A percentile compares a stretch with the other conserved stretches of the same genome.
Conservation (phyloP, 2,113 vertebrate species). For the Ctenomys sociabilis region DNA sequence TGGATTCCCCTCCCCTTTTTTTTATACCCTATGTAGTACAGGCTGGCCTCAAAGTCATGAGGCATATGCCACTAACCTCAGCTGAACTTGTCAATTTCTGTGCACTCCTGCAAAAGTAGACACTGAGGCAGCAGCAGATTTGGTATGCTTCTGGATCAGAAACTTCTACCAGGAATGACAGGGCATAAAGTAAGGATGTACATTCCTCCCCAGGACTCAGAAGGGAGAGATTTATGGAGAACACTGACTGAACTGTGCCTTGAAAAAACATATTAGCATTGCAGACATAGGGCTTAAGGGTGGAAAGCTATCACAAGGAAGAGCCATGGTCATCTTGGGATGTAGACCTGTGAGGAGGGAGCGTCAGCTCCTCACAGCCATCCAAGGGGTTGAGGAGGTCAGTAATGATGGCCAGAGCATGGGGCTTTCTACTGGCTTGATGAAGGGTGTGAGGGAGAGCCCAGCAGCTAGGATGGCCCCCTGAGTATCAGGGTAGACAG, state of each 20-base stretch:
- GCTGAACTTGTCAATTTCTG: not conserved
- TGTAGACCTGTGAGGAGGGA: not conserved
- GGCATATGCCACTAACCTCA: not conserved
- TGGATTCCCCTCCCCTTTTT: not conserved
- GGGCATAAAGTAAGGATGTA: not conserved
- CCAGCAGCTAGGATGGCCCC: not conserved
- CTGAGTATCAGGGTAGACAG: not conserved
- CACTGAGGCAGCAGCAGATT: not conserved
- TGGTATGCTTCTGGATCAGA: not conserved
- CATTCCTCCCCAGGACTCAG: not conserved
- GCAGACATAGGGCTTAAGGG: not conserved
- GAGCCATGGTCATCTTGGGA: not conserved
- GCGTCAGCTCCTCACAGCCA: not conserved
- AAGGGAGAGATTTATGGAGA: not conserved
- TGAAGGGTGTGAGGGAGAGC: not conserved
- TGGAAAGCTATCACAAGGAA: not conserved
- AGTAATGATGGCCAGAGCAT: not conserved
- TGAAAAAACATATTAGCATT: not conserved
- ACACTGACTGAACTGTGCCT: not conserved
- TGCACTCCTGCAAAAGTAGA: not conserved
- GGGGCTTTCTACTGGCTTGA: not conserved
- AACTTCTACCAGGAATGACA: not conserved
- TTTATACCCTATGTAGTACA: not conserved
- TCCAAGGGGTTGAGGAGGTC: not conserved
- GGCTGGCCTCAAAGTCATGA: not conserved